Conservation (phyloP, 2,113 vertebrate genomes). For the Smithornis capensis region DNA sequence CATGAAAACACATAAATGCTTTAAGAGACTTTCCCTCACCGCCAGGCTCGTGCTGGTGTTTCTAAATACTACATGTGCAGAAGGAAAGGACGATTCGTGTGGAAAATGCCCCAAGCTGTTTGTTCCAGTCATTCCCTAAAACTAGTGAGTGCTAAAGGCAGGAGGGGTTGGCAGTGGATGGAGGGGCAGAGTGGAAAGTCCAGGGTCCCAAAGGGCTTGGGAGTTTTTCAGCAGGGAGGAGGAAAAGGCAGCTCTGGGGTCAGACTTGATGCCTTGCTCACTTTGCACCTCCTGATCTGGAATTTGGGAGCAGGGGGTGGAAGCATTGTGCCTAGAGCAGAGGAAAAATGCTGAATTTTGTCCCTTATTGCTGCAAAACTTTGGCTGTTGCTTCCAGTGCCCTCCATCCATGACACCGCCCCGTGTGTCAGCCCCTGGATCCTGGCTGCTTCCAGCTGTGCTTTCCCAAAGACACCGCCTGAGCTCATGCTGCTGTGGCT, state of each 20-base stretch:
- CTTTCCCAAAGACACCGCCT: background rate
- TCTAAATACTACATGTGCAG: background rate
- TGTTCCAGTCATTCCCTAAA: background rate
- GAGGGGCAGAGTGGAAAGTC: background rate
- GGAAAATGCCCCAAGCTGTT: background rate
- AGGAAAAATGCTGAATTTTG: background rate
- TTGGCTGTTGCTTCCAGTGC: background rate
- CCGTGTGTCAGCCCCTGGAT: rapidly evolving
- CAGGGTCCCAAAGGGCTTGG: rapidly evolving
- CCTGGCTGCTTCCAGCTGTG: background rate
- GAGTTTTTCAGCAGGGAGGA: background rate
- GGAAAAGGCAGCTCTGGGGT: background rate
- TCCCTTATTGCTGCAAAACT: background rate
- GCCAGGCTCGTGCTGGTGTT: background rate
- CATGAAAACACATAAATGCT: background rate
- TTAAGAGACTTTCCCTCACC: background rate
- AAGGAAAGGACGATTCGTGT: background rate
- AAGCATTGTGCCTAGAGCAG: background rate
- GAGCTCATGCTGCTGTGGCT: background rate
- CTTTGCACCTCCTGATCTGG: background rate
- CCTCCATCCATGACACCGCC: background rate
- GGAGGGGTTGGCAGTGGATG: background rate
- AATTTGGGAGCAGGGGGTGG: background rate
- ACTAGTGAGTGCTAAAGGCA: background rate
- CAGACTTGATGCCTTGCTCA: background rate